Evolutionary conservation across 2,797 vertebrate species (phyloP).

Genomic region (Alcedo atthis): DNA sequence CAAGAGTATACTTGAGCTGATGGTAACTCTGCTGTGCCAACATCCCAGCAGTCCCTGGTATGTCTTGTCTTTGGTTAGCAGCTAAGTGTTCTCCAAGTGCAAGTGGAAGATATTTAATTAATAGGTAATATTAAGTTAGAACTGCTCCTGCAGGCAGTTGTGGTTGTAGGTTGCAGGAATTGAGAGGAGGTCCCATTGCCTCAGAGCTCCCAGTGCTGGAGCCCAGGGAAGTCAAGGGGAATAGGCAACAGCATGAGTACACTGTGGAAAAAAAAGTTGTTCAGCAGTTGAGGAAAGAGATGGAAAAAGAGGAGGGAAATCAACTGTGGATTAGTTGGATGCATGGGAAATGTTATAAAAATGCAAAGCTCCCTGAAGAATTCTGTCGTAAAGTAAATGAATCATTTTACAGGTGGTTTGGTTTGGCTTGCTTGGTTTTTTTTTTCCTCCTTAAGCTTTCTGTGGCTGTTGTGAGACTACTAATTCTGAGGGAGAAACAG

Average conservation of each 20-base stretch:
- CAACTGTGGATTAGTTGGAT: rapidly evolving
- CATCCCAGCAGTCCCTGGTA: not conserved
- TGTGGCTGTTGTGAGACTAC: not conserved
- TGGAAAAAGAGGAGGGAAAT: not conserved
- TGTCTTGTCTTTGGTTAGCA: not conserved
- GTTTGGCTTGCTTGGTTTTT: not conserved
- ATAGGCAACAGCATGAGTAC: not conserved
- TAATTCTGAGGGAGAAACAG: not conserved
- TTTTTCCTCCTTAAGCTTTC: not conserved
- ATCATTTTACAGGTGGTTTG: not conserved
- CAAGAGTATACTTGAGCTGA: not conserved
- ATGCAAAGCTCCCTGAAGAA: not conserved
- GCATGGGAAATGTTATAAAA: not conserved
- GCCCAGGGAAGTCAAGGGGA: not conserved
- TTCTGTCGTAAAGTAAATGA: not conserved
- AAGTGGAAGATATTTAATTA: not conserved
- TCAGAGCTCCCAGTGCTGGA: not conserved
- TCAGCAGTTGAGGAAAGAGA: not conserved
- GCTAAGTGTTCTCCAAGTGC: not conserved
- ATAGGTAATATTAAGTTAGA: not conserved
- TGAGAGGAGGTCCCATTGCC: not conserved
- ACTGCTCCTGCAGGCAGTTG: not conserved
- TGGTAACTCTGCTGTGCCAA: not conserved
- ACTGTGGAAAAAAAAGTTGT: not conserved
- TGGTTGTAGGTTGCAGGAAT: not conserved